These are phyloP conservation scores for Paratrypauchen microcephalus DNA, from an alignment of 2,797 vertebrate species.

Conservation along the genomic window DNA sequence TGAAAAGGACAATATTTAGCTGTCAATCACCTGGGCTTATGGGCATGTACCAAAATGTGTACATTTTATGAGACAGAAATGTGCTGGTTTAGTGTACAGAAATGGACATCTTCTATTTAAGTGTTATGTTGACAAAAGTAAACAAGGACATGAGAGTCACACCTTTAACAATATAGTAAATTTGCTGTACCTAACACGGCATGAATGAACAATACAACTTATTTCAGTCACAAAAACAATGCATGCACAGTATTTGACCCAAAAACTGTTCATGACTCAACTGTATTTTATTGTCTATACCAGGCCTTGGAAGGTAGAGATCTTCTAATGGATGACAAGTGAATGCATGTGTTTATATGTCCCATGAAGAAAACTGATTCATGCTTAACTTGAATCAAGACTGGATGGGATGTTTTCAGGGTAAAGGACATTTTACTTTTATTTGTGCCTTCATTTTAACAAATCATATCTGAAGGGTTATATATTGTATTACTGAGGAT, in stretches of 20 bases:
- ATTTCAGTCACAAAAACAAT: slow-evolving; percentile 42
- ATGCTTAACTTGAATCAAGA: not conserved
- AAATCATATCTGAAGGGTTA: slow-evolving; percentile 24
- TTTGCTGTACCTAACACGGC: slow-evolving; percentile 28
- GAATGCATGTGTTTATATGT: slow-evolving; percentile 7
- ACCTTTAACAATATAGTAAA: slow-evolving; percentile 34
- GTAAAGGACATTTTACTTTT: slow-evolving; percentile 42
- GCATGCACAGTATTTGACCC: slow-evolving; percentile 55
- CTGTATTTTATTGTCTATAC: slow-evolving; percentile 24
- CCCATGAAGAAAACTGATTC: slow-evolving; percentile 12
- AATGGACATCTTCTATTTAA: slow-evolving; percentile 47
- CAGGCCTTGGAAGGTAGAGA: not conserved
- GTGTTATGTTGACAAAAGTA: slow-evolving; percentile 25
- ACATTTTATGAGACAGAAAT: slow-evolving; percentile 22
- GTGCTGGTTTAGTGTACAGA: slow-evolving; percentile 70
- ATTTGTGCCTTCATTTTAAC: slow-evolving; percentile 67
- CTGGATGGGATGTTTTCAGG: not conserved
- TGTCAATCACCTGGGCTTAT: slow-evolving; percentile 7
- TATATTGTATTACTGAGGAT: slow-evolving; percentile 6
- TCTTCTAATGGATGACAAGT: not conserved
- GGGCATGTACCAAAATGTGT: slow-evolving; percentile 18
- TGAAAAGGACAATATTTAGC: slow-evolving; percentile 6
- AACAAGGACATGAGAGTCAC: slow-evolving; percentile 28
- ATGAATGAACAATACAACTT: slow-evolving; percentile 48
- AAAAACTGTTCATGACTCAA: slow-evolving; percentile 26